These are phyloP conservation scores for Teinopalpus imperialis DNA, from an alignment of 2,888 invertebrate genomes.

Conservation along the genomic window DNA sequence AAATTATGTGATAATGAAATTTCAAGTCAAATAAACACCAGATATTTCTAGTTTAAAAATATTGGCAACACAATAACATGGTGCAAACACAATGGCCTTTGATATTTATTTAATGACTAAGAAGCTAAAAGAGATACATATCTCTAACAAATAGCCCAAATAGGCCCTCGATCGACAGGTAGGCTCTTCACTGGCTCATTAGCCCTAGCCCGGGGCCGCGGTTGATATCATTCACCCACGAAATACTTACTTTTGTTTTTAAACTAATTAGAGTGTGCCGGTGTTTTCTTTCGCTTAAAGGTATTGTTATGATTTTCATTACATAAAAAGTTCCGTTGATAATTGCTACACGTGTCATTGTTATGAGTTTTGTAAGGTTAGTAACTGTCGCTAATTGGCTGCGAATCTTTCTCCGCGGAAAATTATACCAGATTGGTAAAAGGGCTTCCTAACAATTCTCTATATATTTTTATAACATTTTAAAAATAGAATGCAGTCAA, in stretches of 20 bases:
- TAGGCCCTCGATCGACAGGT: conserved; percentile 54
- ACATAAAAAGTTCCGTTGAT: conserved; percentile 42
- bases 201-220: conserved; percentile 50
- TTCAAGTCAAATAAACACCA: no score
- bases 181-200: conserved; percentile 63
- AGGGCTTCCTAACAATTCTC: conserved; percentile 9
- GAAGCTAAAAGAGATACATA: conserved; percentile 29
- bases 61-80: conserved; percentile 36
- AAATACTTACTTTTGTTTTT: conserved; percentile 59
- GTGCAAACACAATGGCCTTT: no score
- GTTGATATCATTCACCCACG: conserved; percentile 47
- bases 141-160: conserved; percentile 49
- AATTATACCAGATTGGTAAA: conserved; percentile 23
- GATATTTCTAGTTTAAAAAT: conserved; percentile 28
- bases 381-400: conserved; percentile 28
- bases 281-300: conserved; percentile 40
- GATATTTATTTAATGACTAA: conserved; percentile 56
- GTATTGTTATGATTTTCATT: conserved; percentile 41
- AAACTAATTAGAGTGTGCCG: conserved; percentile 62
- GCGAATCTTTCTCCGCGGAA: conserved; percentile 21
- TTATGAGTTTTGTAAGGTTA: conserved; percentile 29
- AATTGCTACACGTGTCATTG: conserved; percentile 54
- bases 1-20: no score
- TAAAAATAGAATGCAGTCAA: conserved; percentile 14
- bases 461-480: conserved; percentile 9